Evolutionary conservation across 1,140 invertebrate genomes (phyloP).

Genomic region (Pachypeltis micranthus): DNA sequence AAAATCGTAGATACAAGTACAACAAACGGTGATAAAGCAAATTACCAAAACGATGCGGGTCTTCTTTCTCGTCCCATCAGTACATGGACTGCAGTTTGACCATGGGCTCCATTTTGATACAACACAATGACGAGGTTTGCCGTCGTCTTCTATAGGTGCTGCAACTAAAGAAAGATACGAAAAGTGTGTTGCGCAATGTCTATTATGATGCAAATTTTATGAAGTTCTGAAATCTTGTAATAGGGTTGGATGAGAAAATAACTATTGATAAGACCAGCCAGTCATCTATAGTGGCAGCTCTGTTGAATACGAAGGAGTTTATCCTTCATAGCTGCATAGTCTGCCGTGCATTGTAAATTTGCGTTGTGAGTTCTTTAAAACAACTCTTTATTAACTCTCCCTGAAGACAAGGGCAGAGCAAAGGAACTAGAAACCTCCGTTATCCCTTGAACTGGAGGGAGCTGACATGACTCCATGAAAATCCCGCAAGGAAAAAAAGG

Average conservation of each 20-base stretch:
- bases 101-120: slow-evolving; percentile 42
- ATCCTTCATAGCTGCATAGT: too few species aligned
- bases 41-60: slow-evolving; percentile 37
- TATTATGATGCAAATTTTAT: neutral
- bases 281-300: too few species aligned
- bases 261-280: too few species aligned
- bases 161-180: neutral
- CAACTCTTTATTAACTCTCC: too few species aligned
- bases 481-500: too few species aligned
- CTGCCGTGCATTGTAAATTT: too few species aligned
- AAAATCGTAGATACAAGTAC: neutral
- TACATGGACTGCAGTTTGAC: slow-evolving; percentile 40
- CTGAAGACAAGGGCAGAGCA: too few species aligned
- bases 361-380: too few species aligned
- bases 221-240: neutral
- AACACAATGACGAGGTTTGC: slow-evolving; percentile 34
- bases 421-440: too few species aligned
- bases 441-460: too few species aligned
- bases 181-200: neutral
- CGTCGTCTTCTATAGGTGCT: slow-evolving; percentile 30
- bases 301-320: neutral
- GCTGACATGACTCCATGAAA: too few species aligned
- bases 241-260: neutral
- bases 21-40: neutral
- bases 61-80: slow-evolving; percentile 36